phyloP scores from a whole-genome alignment of 2,888 invertebrate species.

The Cantharis lateralis region DNA sequence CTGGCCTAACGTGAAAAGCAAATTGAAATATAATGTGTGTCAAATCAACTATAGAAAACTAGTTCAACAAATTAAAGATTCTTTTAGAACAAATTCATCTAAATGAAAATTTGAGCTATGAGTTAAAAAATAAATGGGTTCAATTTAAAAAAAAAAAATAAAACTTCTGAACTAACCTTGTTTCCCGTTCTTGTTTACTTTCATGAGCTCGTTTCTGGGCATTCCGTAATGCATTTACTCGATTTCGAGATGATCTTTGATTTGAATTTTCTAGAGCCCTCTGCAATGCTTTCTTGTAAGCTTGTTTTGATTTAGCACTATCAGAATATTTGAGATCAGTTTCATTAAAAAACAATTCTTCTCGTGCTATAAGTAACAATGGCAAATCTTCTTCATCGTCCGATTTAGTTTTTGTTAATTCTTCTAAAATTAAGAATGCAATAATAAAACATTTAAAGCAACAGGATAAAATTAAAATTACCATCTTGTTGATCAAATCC shows the following conservation, averaged over 20 bases:
- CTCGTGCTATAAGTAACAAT: not conserved
- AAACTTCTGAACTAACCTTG: not conserved
- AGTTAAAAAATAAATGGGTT: too few species aligned
- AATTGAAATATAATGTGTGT: too few species aligned
- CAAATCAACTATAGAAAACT: too few species aligned
- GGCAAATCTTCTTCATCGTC: not conserved
- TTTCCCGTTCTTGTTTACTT: slow-evolving; percentile 6
- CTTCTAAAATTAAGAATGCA: not conserved
- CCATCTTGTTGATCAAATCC: not conserved
- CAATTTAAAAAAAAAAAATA: not conserved
- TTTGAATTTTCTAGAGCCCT: slow-evolving; percentile 5
- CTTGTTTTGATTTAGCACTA: not conserved
- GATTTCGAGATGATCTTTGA: slow-evolving; percentile 1
- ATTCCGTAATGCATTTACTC: slow-evolving; percentile 5
- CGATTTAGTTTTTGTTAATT: not conserved
- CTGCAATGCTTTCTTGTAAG: slow-evolving; percentile 1
- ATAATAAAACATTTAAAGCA: not conserved
- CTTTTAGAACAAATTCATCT: too few species aligned
- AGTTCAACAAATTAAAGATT: too few species aligned
- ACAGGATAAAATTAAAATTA: not conserved
- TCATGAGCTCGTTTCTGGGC: slow-evolving; percentile 10
- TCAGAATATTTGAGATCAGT: not conserved
- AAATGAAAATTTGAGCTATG: too few species aligned
- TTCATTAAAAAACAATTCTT: not conserved
- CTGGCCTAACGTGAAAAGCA: too few species aligned